These are phyloP conservation scores for Micromussa lordhowensis DNA, from an alignment of 92 coral and sea anemone genomes.

Conservation along the genomic window DNA sequence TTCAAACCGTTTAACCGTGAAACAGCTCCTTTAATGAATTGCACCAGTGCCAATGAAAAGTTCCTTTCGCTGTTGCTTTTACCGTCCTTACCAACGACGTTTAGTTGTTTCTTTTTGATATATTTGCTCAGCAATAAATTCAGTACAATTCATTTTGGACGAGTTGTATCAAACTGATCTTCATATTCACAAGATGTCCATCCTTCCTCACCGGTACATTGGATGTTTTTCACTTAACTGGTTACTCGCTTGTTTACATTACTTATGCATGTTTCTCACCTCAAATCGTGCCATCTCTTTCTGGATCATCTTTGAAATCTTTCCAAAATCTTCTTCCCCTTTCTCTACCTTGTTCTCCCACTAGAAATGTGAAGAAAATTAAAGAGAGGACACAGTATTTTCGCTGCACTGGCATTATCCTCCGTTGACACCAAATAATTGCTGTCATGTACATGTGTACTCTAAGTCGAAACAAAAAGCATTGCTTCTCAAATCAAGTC, in stretches of 20 bases:
- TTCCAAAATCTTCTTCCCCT: constrained; percentile 93
- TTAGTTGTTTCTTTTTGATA: too few species aligned
- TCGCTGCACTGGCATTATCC: neutral
- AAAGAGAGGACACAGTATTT: neutral
- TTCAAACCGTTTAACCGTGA: too few species aligned
- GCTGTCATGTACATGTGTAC: neutral
- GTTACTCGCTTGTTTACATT: neutral
- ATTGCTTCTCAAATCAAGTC: neutral
- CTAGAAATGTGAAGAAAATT: constrained; percentile 18
- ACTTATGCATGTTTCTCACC: constrained; percentile 50
- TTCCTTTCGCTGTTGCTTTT: too few species aligned
- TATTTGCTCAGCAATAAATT: neutral
- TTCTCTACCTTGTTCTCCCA: constrained; percentile 98
- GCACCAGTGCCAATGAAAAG: too few species aligned
- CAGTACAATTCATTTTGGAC: too few species aligned
- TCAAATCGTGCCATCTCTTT: constrained; percentile 93
- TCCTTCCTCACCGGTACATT: neutral
- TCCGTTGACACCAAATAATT: neutral
- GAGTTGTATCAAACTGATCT: neutral
- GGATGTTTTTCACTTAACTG: neutral
- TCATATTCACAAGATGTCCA: neutral
- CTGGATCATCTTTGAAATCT: constrained; percentile 90
- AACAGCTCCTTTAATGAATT: too few species aligned
- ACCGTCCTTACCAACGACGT: too few species aligned
- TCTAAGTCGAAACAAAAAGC: too few species aligned